These are phyloP conservation scores for Paramacrobiotus metropolitanus DNA, from an alignment of 1,140 invertebrate species.

Conservation along the genomic window DNA sequence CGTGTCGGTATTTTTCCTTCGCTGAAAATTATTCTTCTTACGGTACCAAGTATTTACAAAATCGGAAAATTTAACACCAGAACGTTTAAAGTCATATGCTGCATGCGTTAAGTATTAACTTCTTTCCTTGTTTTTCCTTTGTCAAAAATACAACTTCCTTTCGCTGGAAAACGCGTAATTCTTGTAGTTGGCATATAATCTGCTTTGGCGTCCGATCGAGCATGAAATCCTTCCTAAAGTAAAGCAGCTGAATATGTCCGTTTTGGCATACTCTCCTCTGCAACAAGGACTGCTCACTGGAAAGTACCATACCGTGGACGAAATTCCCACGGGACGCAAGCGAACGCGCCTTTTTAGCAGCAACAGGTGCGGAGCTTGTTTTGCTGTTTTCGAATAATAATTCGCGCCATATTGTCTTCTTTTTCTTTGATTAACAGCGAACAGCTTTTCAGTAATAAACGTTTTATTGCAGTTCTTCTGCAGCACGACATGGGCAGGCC, in stretches of 20 bases:
- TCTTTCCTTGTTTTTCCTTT: too few species aligned
- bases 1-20: too few species aligned
- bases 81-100: too few species aligned
- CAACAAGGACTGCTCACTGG: slow-evolving; percentile 21
- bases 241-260: slow-evolving; percentile 15
- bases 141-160: too few species aligned
- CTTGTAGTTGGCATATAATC: slow-evolving; percentile 20
- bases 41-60: too few species aligned
- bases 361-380: slow-evolving; percentile 12
- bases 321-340: slow-evolving; percentile 18
- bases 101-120: too few species aligned
- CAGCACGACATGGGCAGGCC: slow-evolving; percentile 18
- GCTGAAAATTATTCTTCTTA: too few species aligned
- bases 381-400: background rate
- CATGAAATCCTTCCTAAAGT: slow-evolving; percentile 17
- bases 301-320: slow-evolving; percentile 14
- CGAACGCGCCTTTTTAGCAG: slow-evolving; percentile 17
- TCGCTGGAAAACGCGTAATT: too few species aligned
- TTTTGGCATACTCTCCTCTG: slow-evolving; percentile 20
- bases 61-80: too few species aligned
- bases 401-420: background rate
- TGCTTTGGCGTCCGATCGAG: slow-evolving; percentile 20
- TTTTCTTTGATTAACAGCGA: too few species aligned
- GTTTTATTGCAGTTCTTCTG: slow-evolving; percentile 13
- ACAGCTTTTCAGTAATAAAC: too few species aligned